These are phyloP conservation scores for Cistogaster globosa DNA, from an alignment of 2,888 invertebrate species.

Conservation along the genomic window DNA sequence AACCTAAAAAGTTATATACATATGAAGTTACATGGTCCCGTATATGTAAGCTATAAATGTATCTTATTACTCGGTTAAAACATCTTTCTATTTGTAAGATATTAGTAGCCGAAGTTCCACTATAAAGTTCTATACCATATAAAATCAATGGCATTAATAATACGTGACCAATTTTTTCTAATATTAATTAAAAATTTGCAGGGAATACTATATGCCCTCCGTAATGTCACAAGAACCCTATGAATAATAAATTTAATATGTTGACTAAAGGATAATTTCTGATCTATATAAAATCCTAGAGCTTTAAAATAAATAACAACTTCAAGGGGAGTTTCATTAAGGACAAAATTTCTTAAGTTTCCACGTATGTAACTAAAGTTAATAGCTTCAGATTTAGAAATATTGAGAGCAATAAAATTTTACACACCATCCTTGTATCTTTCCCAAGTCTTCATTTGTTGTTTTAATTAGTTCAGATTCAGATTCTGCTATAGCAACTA, in stretches of 20 bases:
- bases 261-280: not conserved
- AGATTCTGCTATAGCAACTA: not conserved
- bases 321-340: not conserved
- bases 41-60: not conserved
- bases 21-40: not conserved
- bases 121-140: not conserved
- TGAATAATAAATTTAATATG: not conserved
- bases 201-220: not conserved
- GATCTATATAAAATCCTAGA: not conserved
- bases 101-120: not conserved
- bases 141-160: not conserved
- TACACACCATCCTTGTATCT: not conserved
- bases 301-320: not conserved
- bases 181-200: not conserved
- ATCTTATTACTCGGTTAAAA: not conserved
- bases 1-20: not conserved
- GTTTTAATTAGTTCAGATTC: not conserved
- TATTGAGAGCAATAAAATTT: not conserved
- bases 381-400: not conserved
- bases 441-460: not conserved
- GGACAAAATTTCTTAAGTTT: not conserved
- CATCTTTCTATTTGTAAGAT: not conserved
- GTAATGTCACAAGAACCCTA: not conserved
- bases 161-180: not conserved
- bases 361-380: not conserved